Base-by-base conservation (phyloP, 2,888 invertebrate species). In the Leptogaster cylindrica region DNA sequence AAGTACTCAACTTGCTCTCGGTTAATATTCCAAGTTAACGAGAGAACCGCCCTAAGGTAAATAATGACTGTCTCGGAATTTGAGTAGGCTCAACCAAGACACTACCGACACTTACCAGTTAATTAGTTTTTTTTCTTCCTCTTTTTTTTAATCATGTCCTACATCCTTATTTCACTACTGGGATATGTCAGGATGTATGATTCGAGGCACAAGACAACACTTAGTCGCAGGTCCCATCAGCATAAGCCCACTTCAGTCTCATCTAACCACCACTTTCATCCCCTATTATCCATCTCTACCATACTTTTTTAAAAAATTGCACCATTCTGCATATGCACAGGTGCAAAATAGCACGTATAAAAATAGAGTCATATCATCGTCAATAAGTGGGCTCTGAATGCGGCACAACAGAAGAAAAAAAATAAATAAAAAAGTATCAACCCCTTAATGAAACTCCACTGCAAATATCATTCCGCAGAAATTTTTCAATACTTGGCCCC, bases 401-500 rank as follows among this genome's bases (percentile, higher is more conserved):
- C 16, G 41, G 16, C 10, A 16, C 41, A n/a, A n/a, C n/a, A n/a
- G 2, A 41, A 41, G 18, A 31, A 31, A 31, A 31, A 31, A 31
- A 31, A n/a, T n/a, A n/a, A n/a, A n/a, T n/a, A n/a, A n/a, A n/a
- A n/a, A 31, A 31, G 18, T 18, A 41, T 41, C 41, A 41, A 16
- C 41, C n/a, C 2, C 41, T 41, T 41, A 41, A 41, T 41, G 41
- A 41, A 41, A 41, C 18, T 18, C 41, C 41, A 41, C 18, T 16
- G 41, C 41, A 41, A 41, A 41, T 41, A 41, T 41, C 18, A 41
- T 41, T 10, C 41, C 41, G 41, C 16, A 16, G 16, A 41, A 41
- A n/a, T n/a, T 41, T 16, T 41, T 41, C 41, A 41, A 41, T 41
- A 41, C 41, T 41, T 41, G 41, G 3, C 41, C 41, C 41, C 41